Conservation (phyloP, 2,797 vertebrate species). For the Aphelocoma californica region DNA sequence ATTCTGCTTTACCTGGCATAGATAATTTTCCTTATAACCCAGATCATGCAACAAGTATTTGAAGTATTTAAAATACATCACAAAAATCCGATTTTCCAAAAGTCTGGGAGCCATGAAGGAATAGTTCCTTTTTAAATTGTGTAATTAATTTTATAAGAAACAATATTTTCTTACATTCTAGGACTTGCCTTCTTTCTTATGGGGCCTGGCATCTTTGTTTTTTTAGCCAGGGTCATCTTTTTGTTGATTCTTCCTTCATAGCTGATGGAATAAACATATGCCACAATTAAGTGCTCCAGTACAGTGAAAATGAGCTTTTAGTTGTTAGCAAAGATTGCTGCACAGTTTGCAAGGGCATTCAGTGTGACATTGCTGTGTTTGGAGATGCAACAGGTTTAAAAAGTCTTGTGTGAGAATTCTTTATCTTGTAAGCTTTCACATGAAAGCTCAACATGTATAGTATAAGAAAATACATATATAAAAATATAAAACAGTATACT, state of each 20-base stretch:
- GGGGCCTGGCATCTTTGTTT: not conserved
- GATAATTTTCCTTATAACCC: not conserved
- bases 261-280: not conserved
- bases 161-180: not conserved
- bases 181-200: not conserved
- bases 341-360: not conserved
- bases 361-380: not conserved
- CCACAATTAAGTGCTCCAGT: not conserved
- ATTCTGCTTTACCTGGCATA: not conserved
- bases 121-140: not conserved
- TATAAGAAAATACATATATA: not conserved
- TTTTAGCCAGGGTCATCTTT: not conserved
- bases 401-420: not conserved
- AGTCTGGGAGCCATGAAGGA: not conserved
- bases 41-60: not conserved
- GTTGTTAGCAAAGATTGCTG: not conserved
- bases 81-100: not conserved
- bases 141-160: not conserved
- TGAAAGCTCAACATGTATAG: not conserved
- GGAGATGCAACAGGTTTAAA: not conserved
- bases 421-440: not conserved
- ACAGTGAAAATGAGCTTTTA: not conserved
- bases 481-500: not conserved
- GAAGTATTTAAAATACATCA: not conserved
- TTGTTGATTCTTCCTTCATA: not conserved